These are phyloP conservation scores for Lepidurus packardi DNA, from an alignment of 1,140 invertebrate genomes.

Conservation along the genomic window DNA sequence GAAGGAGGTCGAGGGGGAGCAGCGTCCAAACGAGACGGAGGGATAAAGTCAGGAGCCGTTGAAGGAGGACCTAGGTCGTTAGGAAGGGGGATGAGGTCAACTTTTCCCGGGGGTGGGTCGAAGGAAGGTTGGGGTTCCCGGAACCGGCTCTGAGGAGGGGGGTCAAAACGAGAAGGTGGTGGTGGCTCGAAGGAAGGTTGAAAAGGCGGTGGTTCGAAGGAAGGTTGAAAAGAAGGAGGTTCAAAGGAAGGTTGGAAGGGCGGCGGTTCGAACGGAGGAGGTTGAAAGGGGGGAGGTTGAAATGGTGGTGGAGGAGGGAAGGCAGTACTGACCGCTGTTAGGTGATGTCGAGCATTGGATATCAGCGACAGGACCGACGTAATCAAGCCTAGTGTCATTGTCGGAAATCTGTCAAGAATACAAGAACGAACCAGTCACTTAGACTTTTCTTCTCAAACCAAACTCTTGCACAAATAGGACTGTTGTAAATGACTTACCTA, in stretches of 20 bases:
- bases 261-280: neutral
- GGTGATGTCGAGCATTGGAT: neutral
- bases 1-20: neutral
- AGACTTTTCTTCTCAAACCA: too few species aligned
- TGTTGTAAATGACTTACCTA: too few species aligned
- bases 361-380: slow-evolving; percentile 3
- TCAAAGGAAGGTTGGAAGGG: neutral
- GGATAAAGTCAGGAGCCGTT: neutral
- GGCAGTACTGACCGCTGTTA: neutral
- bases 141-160: neutral
- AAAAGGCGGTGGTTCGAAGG: neutral
- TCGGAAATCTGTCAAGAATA: neutral
- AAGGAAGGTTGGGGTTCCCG: too few species aligned
- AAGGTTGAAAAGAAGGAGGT: neutral
- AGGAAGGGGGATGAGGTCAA: neutral
- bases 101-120: neutral
- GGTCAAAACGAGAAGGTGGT: neutral
- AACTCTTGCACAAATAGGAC: too few species aligned
- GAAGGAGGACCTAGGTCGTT: neutral
- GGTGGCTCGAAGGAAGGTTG: neutral
- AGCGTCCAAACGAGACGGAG: neutral
- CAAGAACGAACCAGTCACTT: neutral
- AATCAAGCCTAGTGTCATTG: neutral
- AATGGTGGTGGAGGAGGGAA: slow-evolving; percentile 19
- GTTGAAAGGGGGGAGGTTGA: neutral